Conservation (phyloP, 35 echinoderm and acorn worm species). For the Ptychodera flava region DNA sequence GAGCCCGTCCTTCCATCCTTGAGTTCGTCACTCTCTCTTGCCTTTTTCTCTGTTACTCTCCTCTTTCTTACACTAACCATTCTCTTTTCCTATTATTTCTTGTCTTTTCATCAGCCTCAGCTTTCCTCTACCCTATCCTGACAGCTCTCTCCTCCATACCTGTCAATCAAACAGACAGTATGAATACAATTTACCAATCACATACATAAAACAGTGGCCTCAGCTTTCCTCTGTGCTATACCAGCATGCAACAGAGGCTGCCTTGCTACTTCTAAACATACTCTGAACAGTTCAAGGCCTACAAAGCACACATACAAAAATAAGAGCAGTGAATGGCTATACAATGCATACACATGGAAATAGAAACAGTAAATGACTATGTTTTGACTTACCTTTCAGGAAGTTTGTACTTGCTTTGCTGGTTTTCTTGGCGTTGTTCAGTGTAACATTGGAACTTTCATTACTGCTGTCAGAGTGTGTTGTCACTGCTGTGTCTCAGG, state of each 20-base stretch:
- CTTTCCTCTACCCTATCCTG: conserved; percentile 36
- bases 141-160: conserved; percentile 73
- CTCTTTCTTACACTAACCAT: conserved; percentile 23
- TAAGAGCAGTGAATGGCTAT: too few species aligned
- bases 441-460: too few species aligned
- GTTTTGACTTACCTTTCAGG: not conserved
- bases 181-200: too few species aligned
- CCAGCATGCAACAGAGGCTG: not conserved
- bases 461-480: not conserved
- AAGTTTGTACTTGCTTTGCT: not conserved
- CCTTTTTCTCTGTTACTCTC: too few species aligned
- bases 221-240: not conserved
- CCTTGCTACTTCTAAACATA: too few species aligned
- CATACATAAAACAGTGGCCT: not conserved
- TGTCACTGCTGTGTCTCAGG: too few species aligned
- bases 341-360: too few species aligned
- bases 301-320: too few species aligned
- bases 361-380: conserved; percentile 10
- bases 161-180: not conserved
- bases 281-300: too few species aligned
- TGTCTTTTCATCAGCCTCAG: conserved; percentile 46
- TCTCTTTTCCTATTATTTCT: conserved; percentile 53
- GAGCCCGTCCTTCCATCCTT: too few species aligned
- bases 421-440: not conserved
- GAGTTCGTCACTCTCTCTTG: too few species aligned